phyloP scores from a whole-genome alignment of 2,888 invertebrate species.

The Parnassius apollo region DNA sequence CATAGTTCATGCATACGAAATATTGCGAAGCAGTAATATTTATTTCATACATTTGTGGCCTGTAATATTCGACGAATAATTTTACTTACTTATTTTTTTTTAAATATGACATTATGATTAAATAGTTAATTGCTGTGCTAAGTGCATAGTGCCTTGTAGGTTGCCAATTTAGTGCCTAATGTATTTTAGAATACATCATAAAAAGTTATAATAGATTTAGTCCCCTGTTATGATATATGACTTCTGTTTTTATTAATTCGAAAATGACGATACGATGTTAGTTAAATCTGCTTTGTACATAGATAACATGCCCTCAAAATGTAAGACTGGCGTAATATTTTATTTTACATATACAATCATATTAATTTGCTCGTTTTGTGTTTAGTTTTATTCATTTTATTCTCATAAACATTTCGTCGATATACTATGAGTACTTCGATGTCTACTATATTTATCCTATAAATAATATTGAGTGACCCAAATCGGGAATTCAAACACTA shows the following conservation, averaged over 20 bases:
- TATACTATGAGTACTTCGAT: constrained; percentile 34
- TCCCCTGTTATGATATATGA: constrained; percentile 32
- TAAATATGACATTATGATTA: constrained; percentile 53
- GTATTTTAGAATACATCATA: constrained; percentile 47
- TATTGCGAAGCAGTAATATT: constrained; percentile 38
- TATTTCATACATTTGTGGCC: constrained; percentile 37
- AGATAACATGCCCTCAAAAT: constrained; percentile 18
- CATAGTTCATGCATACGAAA: constrained; percentile 21
- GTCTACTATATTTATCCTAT: constrained; percentile 30
- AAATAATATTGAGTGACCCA: constrained; percentile 28
- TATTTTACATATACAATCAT: constrained; percentile 1
- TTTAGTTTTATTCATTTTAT: constrained; percentile 2
- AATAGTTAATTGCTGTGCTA: constrained; percentile 76
- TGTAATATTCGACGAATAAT: constrained; percentile 33
- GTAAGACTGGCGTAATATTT: constrained; percentile 23
- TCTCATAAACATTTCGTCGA: constrained; percentile 27
- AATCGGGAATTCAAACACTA: constrained; percentile 46
- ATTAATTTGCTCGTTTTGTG: constrained; percentile 4
- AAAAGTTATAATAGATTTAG: constrained; percentile 38
- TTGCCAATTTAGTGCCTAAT: constrained; percentile 82
- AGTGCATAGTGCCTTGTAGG: constrained; percentile 82
- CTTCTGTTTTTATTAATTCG: constrained; percentile 22
- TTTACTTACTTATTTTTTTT: constrained; percentile 35
- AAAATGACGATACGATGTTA: constrained; percentile 13
- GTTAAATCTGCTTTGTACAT: constrained; percentile 24